Base-by-base conservation (phyloP, 2,797 vertebrate genomes). In the Rhinella marina region DNA sequence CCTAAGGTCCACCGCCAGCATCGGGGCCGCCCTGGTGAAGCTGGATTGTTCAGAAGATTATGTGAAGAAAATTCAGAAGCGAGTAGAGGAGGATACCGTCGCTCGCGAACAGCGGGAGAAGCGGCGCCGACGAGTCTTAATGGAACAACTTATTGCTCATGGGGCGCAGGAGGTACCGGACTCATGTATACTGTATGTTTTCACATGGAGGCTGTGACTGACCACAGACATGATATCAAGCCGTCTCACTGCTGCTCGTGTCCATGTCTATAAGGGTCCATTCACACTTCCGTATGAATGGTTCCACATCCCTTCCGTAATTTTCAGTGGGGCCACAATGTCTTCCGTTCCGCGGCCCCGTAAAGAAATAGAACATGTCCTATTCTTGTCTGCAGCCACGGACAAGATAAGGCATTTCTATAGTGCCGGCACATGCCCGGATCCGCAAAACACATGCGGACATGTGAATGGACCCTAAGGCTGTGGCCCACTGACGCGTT, bases 51-150 rank as follows among this genome's bases (percentile, higher is more conserved):
- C 94, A 91, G 94, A 92, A 83, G 95, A 96, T 2, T 98, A 98
- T 90, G 93, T 98, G 79, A 95, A 94, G 82, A 96, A 95, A 91
- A 96, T 99, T 91, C 94, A 95, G 81, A 96, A 95, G 91, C 94
- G 93, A 81, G 90, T 97, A 50, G 93, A 96, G 90, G 97, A 98
- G 91, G 96, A 97, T 78, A 91, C 79, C 0, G 61, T 91, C 0
- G 93, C 96, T 4, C 93, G 94, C 10, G 95, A 97, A 32, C 95
- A 97, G 90, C 94, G 95, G 89, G 95, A 96, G 88, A 98, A 96
- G 92, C 95, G 97, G 85, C 92, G 95, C 0, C 90, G 94, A 86
- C 94, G 92, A 90, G 94, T 97, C 79, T 86, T 99, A 48, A 87
- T 95, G 92, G 96, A 97, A 72, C 97, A 97, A 54, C 90, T 97